These are phyloP conservation scores for Diachrysia chrysitis DNA, from an alignment of 2,888 invertebrate genomes.

Conservation along the genomic window DNA sequence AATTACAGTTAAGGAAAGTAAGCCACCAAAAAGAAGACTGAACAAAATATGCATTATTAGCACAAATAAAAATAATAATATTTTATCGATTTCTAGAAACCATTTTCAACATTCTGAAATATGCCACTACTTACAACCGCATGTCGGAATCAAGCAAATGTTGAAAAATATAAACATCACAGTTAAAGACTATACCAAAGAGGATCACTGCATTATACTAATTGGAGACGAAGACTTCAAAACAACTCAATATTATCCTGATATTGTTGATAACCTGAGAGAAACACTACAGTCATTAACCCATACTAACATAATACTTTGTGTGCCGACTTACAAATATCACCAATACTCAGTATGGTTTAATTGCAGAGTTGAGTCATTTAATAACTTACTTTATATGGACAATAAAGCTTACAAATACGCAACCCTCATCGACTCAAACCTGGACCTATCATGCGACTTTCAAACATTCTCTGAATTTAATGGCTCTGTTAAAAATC, in stretches of 20 bases:
- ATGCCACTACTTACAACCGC: conserved; percentile 7
- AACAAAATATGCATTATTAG: neutral
- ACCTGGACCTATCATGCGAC: neutral
- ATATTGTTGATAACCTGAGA: neutral
- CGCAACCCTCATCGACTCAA: neutral
- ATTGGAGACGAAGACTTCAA: conserved; percentile 11
- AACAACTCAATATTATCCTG: neutral
- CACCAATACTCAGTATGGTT: neutral
- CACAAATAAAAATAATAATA: neutral
- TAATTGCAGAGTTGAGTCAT: neutral
- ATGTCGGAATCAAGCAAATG: conserved; percentile 14
- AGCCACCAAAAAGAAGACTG: neutral
- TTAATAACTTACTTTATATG: neutral
- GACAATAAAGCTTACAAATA: neutral
- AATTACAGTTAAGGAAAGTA: no score
- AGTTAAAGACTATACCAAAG: neutral
- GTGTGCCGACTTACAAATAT: conserved; percentile 3
- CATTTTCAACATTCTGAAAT: neutral
- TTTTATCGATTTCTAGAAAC: neutral
- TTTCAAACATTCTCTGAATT: neutral
- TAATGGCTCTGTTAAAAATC: neutral
- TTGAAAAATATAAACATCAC: neutral
- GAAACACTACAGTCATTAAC: neutral
- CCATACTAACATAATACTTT: conserved; percentile 1
- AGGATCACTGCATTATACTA: conserved; percentile 2